A percentile compares a stretch with the other conserved stretches of the same genome.
Conservation (phyloP, 2,113 vertebrate species). For the Phodopus roborovskii region DNA sequence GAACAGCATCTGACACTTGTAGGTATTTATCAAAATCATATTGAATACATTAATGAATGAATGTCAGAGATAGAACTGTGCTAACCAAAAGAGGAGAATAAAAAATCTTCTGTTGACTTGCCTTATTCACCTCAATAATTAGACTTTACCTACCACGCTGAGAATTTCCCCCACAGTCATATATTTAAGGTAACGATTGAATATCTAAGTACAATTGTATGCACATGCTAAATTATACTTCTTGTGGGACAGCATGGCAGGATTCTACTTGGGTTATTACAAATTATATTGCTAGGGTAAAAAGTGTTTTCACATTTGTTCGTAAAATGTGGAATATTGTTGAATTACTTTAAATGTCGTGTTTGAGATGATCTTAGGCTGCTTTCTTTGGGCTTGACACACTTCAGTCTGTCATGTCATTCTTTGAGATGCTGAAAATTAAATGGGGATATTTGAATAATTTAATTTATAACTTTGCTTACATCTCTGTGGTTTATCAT, state of each 20-base stretch:
- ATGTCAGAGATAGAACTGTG: slow-evolving; percentile 28
- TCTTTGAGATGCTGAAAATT: slow-evolving; percentile 77
- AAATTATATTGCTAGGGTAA: slow-evolving; percentile 65
- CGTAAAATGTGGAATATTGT: slow-evolving; percentile 69
- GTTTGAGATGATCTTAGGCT: slow-evolving; percentile 65
- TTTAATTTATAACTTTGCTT: slow-evolving; percentile 79
- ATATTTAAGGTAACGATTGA: slow-evolving; percentile 69
- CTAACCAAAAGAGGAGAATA: background rate
- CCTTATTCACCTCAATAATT: slow-evolving; percentile 49
- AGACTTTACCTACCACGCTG: slow-evolving; percentile 25
- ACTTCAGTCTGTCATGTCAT: slow-evolving; percentile 75
- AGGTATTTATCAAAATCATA: slow-evolving; percentile 20
- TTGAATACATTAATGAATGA: slow-evolving; percentile 46
- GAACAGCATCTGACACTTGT: background rate
- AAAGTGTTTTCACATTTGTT: slow-evolving; percentile 66
- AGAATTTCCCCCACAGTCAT: slow-evolving; percentile 52
- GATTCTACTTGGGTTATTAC: slow-evolving; percentile 52
- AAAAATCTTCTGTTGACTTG: slow-evolving; percentile 49
- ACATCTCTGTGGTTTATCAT: slow-evolving; percentile 77
- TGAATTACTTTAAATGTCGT: slow-evolving; percentile 72
- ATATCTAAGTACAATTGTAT: slow-evolving; percentile 66
- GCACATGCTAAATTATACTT: slow-evolving; percentile 58
- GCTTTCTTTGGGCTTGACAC: slow-evolving; percentile 73
- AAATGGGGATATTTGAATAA: slow-evolving; percentile 77
- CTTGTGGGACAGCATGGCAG: slow-evolving; percentile 47